These are phyloP conservation scores for Heptranchias perlo DNA, from an alignment of 2,113 vertebrate species.

Conservation along the genomic window DNA sequence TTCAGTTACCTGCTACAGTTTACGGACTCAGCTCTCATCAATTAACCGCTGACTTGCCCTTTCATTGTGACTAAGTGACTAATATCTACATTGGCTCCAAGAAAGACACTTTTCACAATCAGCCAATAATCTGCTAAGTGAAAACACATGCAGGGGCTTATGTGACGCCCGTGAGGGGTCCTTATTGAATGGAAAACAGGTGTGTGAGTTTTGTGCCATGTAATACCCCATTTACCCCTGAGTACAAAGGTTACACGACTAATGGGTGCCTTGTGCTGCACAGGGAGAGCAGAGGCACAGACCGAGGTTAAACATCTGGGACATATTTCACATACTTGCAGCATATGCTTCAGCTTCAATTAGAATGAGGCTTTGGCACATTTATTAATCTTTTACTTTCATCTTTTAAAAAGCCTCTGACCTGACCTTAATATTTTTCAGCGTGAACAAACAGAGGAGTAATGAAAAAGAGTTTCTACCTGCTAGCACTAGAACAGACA, in stretches of 20 bases:
- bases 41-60: slow-evolving; percentile 62
- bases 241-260: slow-evolving; percentile 93
- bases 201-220: slow-evolving; percentile 76
- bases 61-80: slow-evolving; percentile 69
- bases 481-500: slow-evolving; percentile 56
- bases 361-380: slow-evolving; percentile 91
- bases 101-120: slow-evolving; percentile 88
- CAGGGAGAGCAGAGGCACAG: slow-evolving; percentile 63
- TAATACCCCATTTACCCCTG: slow-evolving; percentile 85
- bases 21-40: slow-evolving; percentile 54
- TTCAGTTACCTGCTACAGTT: slow-evolving; percentile 50
- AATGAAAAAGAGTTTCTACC: slow-evolving; percentile 60
- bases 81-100: slow-evolving; percentile 69
- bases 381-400: slow-evolving; percentile 85
- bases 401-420: slow-evolving; percentile 67
- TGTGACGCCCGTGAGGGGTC: slow-evolving; percentile 74
- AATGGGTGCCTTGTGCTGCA: slow-evolving; percentile 87
- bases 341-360: slow-evolving; percentile 95
- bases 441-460: slow-evolving; percentile 64
- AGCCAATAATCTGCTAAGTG: slow-evolving; percentile 79
- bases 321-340: slow-evolving; percentile 85
- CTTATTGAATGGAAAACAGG: slow-evolving; percentile 89
- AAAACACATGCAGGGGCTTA: slow-evolving; percentile 78
- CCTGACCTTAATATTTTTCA: slow-evolving; percentile 66
- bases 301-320: slow-evolving; percentile 80